These are phyloP conservation scores for Cosmia pyralina DNA, from an alignment of 2,888 invertebrate genomes.

Conservation along the genomic window DNA sequence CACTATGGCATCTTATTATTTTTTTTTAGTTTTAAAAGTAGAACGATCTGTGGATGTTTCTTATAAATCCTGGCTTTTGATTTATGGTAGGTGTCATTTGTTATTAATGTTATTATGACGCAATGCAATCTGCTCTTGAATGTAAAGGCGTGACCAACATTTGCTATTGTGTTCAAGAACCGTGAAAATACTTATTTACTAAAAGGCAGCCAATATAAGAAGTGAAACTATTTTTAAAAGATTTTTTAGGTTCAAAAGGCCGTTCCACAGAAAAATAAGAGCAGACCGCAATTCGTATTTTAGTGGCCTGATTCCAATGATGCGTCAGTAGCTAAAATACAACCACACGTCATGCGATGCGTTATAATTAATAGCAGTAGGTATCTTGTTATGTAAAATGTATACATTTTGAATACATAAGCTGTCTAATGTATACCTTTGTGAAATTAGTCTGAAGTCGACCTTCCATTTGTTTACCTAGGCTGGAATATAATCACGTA, in stretches of 20 bases:
- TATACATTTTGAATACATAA: constrained; percentile 37
- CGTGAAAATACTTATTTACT: constrained; percentile 28
- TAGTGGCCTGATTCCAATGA: constrained; percentile 51
- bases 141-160: constrained; percentile 23
- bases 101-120: constrained; percentile 17
- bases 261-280: constrained; percentile 45
- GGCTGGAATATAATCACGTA: constrained; percentile 42
- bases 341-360: constrained; percentile 52
- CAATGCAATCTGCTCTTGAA: constrained; percentile 27
- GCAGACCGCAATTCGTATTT: constrained; percentile 40
- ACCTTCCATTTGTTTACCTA: constrained; percentile 48
- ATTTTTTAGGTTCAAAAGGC: constrained; percentile 33
- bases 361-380: constrained; percentile 49
- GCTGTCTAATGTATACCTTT: constrained; percentile 7
- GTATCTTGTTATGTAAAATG: constrained; percentile 39
- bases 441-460: constrained; percentile 26
- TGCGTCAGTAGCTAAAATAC: constrained; percentile 64
- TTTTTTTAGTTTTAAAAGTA: background rate
- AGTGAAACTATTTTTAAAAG: constrained; percentile 21
- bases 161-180: constrained; percentile 32
- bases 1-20: background rate
- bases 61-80: constrained; percentile 2
- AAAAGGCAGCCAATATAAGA: constrained; percentile 15
- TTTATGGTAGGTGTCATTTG: constrained; percentile 17
- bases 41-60: background rate